These are phyloP conservation scores for Ochlodes sylvanus DNA, from an alignment of 2,888 invertebrate species.

Conservation along the genomic window DNA sequence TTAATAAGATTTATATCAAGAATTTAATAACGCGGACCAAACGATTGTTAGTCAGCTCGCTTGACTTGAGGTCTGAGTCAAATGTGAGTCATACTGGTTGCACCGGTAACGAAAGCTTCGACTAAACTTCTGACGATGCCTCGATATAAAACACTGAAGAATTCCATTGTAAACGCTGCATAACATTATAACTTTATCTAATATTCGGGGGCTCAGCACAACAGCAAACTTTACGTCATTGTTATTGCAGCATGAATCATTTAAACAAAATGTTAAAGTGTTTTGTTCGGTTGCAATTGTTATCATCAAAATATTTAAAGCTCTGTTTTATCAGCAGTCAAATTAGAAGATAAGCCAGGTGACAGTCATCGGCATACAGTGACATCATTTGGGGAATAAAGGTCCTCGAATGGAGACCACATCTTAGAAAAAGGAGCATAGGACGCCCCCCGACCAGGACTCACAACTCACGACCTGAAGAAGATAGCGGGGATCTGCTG, in stretches of 20 bases:
- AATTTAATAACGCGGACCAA: conserved; percentile 21
- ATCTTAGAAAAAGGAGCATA: too few species aligned
- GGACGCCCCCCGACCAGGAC: too few species aligned
- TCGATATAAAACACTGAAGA: conserved; percentile 66
- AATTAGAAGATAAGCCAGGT: too few species aligned
- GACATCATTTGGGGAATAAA: too few species aligned
- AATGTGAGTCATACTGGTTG: conserved; percentile 69
- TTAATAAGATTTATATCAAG: conserved; percentile 22
- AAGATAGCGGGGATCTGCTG: too few species aligned
- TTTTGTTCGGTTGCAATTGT: background rate
- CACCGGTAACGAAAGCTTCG: conserved; percentile 65
- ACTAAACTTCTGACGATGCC: conserved; percentile 59
- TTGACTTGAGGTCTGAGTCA: conserved; percentile 64
- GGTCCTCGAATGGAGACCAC: too few species aligned
- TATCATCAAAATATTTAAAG: conserved; percentile 4
- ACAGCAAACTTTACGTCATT: conserved; percentile 50
- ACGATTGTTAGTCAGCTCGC: conserved; percentile 30
- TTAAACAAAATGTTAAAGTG: conserved; percentile 15
- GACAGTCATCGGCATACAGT: background rate
- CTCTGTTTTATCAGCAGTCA: background rate
- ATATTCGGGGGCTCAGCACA: conserved; percentile 45
- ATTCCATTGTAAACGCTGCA: conserved; percentile 74
- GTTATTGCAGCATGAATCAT: conserved; percentile 46
- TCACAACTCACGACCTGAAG: too few species aligned
- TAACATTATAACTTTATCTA: conserved; percentile 69